A percentile compares a stretch with the other conserved stretches of the same genome.
Evolutionary conservation across 1,140 invertebrate species (phyloP).

Genomic region (Drosophila willistoni): DNA sequence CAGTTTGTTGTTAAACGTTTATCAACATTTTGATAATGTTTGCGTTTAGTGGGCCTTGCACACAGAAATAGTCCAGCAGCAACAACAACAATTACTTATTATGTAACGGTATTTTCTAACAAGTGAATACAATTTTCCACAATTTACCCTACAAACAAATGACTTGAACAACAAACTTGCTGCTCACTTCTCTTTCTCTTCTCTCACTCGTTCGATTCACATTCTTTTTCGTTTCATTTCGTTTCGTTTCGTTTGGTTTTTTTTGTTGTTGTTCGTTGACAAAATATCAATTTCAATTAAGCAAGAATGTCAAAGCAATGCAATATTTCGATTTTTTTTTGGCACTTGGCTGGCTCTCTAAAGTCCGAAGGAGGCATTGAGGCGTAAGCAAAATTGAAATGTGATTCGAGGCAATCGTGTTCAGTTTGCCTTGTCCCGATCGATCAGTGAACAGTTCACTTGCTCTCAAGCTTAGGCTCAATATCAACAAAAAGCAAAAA

Average conservation of each 20-base stretch:
- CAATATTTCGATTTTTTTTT: constrained; percentile 18
- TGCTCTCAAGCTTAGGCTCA: constrained; percentile 69
- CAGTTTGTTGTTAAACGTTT: constrained; percentile 82
- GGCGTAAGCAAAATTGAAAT: constrained; percentile 37
- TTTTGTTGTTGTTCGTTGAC: constrained; percentile 24
- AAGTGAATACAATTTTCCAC: background rate
- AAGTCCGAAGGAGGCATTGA: constrained; percentile 24
- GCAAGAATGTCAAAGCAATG: constrained; percentile 19
- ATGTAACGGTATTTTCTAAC: constrained; percentile 12
- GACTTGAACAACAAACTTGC: constrained; percentile 69
- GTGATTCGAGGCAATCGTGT: constrained; percentile 32
- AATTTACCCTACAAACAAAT: constrained; percentile 43
- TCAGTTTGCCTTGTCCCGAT: constrained; percentile 44
- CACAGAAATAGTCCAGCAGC: background rate
- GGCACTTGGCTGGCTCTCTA: constrained; percentile 40
- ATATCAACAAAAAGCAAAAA: constrained; percentile 75
- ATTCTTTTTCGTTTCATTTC: constrained; percentile 20
- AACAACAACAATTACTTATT: constrained; percentile 10
- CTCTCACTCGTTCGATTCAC: constrained; percentile 30
- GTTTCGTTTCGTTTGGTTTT: background rate
- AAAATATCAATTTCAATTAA: constrained; percentile 81
- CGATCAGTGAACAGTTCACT: constrained; percentile 73
- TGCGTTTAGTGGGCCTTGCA: constrained; percentile 2
- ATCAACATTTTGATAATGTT: constrained; percentile 44
- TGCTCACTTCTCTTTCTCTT: constrained; percentile 9